Conservation (phyloP, 2,113 vertebrate species). For the Hippocampus abdominalis region DNA sequence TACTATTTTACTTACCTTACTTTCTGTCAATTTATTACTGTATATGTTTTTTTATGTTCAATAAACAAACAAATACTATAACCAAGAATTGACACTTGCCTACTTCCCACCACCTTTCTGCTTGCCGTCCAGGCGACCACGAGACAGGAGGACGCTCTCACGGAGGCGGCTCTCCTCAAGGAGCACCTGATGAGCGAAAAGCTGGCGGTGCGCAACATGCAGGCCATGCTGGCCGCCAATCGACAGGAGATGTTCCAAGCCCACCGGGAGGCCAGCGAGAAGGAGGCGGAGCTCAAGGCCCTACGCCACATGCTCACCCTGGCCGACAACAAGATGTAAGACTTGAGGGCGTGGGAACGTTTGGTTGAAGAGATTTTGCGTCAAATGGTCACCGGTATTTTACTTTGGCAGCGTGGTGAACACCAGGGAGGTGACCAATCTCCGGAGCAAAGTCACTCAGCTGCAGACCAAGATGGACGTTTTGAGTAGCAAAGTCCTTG, state of each 20-base stretch:
- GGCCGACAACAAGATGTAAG: slow-evolving; percentile 90
- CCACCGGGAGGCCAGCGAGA: slow-evolving; percentile 82
- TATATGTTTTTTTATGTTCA: no score
- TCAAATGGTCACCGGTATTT: background rate
- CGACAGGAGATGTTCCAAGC: slow-evolving; percentile 96
- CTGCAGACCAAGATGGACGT: slow-evolving; percentile 86
- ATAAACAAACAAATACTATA: no score
- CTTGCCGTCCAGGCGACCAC: slow-evolving; percentile 70
- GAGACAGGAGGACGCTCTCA: slow-evolving; percentile 85
- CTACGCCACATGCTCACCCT: slow-evolving; percentile 84
- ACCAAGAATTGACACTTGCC: background rate
- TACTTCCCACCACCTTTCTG: background rate
- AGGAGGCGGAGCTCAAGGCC: slow-evolving; percentile 86
- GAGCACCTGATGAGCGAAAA: slow-evolving; percentile 87
- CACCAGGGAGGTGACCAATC: slow-evolving; percentile 79
- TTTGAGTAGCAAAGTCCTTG: slow-evolving; percentile 87
- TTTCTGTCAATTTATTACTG: no score
- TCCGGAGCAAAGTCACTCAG: slow-evolving; percentile 81
- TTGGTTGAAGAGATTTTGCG: background rate
- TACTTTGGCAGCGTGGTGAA: slow-evolving; percentile 75
- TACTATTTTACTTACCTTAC: no score
- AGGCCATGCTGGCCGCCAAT: slow-evolving; percentile 83
- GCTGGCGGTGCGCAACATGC: slow-evolving; percentile 85
- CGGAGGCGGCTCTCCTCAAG: slow-evolving; percentile 86
- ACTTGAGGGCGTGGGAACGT: background rate